Evolutionary conservation across 2,113 vertebrate species (phyloP).

Genomic region (Picathartes gymnocephalus): DNA sequence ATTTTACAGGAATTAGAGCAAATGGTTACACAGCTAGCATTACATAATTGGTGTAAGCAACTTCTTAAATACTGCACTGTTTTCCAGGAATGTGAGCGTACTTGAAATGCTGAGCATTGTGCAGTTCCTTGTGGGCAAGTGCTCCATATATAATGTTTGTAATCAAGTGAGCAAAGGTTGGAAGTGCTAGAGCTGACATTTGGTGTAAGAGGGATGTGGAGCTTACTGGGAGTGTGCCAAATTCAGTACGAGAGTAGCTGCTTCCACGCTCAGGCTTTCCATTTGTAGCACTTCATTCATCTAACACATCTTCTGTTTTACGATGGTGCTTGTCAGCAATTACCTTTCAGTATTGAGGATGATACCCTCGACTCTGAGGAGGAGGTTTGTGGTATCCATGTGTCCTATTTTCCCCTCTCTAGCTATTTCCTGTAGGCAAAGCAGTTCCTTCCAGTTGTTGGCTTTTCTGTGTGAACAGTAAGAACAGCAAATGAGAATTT

Average conservation of each 20-base stretch:
- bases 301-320: slow-evolving; percentile 58
- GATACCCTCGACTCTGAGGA: slow-evolving; percentile 45
- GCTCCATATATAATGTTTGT: background rate
- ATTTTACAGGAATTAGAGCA: background rate
- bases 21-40: background rate
- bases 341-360: slow-evolving; percentile 60
- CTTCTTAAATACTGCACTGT: background rate
- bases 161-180: background rate
- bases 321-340: slow-evolving; percentile 39
- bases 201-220: background rate
- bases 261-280: background rate
- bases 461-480: slow-evolving; percentile 57
- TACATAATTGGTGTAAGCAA: background rate
- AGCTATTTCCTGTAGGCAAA: slow-evolving; percentile 6
- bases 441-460: background rate
- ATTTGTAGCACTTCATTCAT: background rate
- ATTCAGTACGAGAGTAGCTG: background rate
- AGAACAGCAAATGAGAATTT: background rate
- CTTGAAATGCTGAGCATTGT: background rate
- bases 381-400: slow-evolving; percentile 57
- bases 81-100: background rate
- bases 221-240: background rate
- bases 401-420: background rate
- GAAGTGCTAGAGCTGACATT: background rate
- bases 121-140: background rate